A percentile compares a stretch with the other conserved stretches of the same genome.
Evolutionary conservation across 2,797 vertebrate species (phyloP).

Genomic region (Coreius guichenoti): DNA sequence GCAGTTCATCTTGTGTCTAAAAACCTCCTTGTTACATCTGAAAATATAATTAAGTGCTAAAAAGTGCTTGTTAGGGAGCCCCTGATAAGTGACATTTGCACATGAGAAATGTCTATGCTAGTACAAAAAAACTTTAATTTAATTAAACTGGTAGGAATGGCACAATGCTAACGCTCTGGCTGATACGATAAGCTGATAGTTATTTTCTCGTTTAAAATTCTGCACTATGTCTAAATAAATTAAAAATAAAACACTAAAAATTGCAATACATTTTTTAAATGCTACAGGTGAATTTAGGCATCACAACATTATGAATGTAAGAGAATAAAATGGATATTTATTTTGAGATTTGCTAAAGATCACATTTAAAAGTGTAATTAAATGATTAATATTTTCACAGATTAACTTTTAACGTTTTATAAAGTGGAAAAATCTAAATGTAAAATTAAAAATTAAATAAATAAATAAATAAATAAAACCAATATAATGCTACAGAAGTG

Average conservation of each 20-base stretch:
- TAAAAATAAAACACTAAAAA: neutral
- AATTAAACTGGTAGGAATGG: neutral
- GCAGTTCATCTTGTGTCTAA: neutral
- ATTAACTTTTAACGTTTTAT: neutral
- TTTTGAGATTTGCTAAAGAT: neutral
- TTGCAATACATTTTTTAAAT: neutral
- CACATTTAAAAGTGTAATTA: neutral
- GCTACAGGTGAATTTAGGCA: neutral
- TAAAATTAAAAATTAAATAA: neutral
- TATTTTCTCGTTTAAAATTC: neutral
- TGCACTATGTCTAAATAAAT: neutral
- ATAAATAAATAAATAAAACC: neutral
- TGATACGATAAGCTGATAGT: neutral
- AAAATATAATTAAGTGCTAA: slow-evolving; percentile 11
- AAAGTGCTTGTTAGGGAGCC: neutral
- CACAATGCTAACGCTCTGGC: neutral
- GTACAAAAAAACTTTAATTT: neutral
- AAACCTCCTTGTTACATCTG: neutral
- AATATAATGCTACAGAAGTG: slow-evolving; percentile 52
- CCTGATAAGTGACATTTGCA: neutral
- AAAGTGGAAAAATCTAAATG: neutral
- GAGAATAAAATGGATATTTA: neutral
- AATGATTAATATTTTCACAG: neutral
- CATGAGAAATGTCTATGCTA: neutral
- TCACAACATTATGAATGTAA: neutral